A percentile compares a stretch with the other conserved stretches of the same genome.
These are phyloP conservation scores for Otocyon megalotis DNA, from an alignment of 2,113 vertebrate genomes.

Conservation along the genomic window DNA sequence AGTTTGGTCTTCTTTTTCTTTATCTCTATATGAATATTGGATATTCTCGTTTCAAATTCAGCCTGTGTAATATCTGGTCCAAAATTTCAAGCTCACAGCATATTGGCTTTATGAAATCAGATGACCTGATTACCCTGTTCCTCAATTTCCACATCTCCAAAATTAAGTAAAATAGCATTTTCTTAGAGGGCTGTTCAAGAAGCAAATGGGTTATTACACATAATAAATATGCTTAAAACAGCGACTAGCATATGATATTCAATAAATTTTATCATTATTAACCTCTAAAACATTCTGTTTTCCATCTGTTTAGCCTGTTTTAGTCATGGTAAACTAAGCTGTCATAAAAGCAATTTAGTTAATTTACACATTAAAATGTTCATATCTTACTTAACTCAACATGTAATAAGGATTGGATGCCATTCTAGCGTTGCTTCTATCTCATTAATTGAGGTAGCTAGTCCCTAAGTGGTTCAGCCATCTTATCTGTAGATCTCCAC, in stretches of 20 bases:
- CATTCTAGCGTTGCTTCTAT: not conserved
- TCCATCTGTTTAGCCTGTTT: not conserved
- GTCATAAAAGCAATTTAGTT: not conserved
- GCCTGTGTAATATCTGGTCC: not conserved
- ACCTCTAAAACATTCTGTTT: not conserved
- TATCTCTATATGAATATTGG: not conserved
- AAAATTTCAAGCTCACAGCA: not conserved
- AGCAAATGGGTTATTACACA: not conserved
- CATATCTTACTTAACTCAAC: not conserved
- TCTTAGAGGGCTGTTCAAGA: not conserved
- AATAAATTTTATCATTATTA: not conserved
- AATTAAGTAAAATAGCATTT: not conserved
- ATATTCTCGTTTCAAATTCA: slow-evolving; percentile 43
- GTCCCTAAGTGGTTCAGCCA: not conserved
- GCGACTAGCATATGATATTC: not conserved
- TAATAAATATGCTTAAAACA: not conserved
- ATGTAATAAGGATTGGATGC: not conserved
- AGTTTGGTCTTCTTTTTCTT: not conserved
- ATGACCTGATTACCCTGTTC: not conserved
- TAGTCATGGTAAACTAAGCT: not conserved
- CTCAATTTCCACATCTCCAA: not conserved
- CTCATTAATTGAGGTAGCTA: not conserved
- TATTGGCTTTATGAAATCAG: not conserved
- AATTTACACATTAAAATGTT: not conserved
- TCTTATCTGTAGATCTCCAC: not conserved